phyloP scores from a whole-genome alignment of 2,888 invertebrate genomes.

The Heliconius erato region DNA sequence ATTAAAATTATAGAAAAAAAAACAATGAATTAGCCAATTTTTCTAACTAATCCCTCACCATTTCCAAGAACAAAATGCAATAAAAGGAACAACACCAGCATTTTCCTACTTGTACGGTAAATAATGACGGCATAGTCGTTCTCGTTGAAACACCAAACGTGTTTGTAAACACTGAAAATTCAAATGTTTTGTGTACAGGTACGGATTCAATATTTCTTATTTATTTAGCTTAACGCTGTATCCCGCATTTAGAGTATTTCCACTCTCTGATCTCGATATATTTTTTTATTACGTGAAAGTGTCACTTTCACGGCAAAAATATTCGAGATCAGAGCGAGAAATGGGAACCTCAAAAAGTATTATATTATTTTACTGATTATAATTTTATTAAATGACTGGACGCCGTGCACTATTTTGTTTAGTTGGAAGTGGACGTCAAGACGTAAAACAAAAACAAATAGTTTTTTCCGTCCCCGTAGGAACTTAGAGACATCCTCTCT shows the following conservation, averaged over 20 bases:
- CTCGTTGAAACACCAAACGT: conserved; percentile 45
- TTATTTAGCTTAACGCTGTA: not conserved
- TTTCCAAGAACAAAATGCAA: conserved; percentile 52
- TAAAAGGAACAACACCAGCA: conserved; percentile 55
- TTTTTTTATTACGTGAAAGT: too few species aligned
- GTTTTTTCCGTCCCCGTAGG: too few species aligned
- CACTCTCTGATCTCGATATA: too few species aligned
- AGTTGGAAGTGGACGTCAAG: too few species aligned
- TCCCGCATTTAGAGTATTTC: not conserved
- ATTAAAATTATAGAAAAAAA: not conserved
- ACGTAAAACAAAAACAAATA: too few species aligned
- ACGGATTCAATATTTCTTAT: conserved; percentile 54
- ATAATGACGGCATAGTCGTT: conserved; percentile 48
- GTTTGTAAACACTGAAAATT: conserved; percentile 71
- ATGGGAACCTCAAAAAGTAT: too few species aligned
- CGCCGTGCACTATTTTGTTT: too few species aligned
- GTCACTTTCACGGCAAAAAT: not conserved
- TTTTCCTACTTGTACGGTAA: conserved; percentile 51
- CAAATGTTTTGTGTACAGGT: conserved; percentile 58
- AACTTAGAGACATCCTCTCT: too few species aligned
- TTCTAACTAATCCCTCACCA: conserved; percentile 49
- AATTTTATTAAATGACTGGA: too few species aligned
- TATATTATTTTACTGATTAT: too few species aligned
- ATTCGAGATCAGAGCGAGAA: too few species aligned
- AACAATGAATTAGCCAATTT: not conserved